phyloP scores from a whole-genome alignment of 2,113 vertebrate species.

The Barbus barbus region DNA sequence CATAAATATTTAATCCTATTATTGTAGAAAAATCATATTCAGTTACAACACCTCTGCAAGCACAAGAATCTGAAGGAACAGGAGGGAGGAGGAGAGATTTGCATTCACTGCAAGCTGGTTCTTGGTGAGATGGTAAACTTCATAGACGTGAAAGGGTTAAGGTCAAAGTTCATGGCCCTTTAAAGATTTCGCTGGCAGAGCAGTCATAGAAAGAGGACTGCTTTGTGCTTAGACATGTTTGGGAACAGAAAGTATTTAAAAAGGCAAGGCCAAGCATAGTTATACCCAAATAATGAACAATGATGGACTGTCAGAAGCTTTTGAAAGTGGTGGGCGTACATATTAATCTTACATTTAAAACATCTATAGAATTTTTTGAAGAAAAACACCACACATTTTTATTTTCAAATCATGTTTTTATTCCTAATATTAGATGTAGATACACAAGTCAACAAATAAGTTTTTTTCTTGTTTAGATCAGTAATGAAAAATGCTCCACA shows the following conservation, averaged over 20 bases:
- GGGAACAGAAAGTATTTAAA: conserved; percentile 1
- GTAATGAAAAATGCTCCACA: conserved; percentile 81
- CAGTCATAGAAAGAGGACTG: background rate
- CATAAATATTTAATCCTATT: no score
- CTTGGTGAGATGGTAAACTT: background rate
- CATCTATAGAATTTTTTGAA: no score
- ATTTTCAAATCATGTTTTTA: conserved; percentile 81
- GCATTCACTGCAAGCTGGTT: background rate
- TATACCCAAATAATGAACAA: background rate
- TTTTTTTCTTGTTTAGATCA: conserved; percentile 62
- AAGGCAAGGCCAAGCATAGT: background rate
- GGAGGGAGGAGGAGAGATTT: background rate
- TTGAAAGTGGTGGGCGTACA: background rate
- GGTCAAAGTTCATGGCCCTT: conserved; percentile 24
- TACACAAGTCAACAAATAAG: conserved; percentile 83
- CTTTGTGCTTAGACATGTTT: background rate
- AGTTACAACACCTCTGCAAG: background rate
- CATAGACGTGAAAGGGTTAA: background rate
- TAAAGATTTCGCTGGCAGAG: no score
- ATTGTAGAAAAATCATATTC: background rate
- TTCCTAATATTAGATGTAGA: conserved; percentile 82
- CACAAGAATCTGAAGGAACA: background rate
- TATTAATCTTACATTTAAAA: no score
- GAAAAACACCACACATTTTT: background rate
- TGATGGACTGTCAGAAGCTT: background rate